Evolutionary conservation across 2,888 invertebrate genomes (phyloP).

Genomic region (Protula sp.): DNA sequence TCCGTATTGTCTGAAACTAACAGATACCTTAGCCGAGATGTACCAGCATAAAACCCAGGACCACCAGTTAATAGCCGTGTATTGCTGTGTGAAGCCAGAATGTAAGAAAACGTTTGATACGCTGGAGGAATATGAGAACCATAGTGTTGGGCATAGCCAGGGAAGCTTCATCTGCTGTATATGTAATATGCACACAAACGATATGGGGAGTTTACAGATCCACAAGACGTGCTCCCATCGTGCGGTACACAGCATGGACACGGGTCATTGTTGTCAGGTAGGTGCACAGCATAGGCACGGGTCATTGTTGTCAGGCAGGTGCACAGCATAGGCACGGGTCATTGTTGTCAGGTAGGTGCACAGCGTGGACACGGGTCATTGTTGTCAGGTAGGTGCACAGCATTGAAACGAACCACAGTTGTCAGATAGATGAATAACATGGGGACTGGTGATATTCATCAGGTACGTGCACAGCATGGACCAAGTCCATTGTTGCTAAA

Average conservation of each 20-base stretch:
- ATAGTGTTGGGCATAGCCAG: constrained; percentile 15
- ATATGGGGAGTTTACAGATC: not conserved
- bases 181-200: constrained; percentile 18
- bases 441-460: no score
- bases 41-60: constrained; percentile 13
- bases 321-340: not conserved
- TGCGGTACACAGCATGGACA: not conserved
- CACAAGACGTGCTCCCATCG: constrained; percentile 13
- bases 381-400: not conserved
- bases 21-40: not conserved
- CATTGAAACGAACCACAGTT: not conserved
- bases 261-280: not conserved
- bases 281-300: not conserved
- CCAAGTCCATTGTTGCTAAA: no score
- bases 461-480: no score
- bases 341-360: not conserved
- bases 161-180: constrained; percentile 19
- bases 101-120: constrained; percentile 14
- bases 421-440: no score
- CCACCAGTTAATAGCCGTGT: constrained; percentile 14
- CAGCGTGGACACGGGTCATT: not conserved
- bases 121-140: constrained; percentile 11
- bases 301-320: not conserved
- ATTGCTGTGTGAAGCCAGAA: constrained; percentile 10
- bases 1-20: constrained; percentile 9